Evolutionary conservation across 2,113 vertebrate species (phyloP).

Genomic region (Hippocampus zosterae): DNA sequence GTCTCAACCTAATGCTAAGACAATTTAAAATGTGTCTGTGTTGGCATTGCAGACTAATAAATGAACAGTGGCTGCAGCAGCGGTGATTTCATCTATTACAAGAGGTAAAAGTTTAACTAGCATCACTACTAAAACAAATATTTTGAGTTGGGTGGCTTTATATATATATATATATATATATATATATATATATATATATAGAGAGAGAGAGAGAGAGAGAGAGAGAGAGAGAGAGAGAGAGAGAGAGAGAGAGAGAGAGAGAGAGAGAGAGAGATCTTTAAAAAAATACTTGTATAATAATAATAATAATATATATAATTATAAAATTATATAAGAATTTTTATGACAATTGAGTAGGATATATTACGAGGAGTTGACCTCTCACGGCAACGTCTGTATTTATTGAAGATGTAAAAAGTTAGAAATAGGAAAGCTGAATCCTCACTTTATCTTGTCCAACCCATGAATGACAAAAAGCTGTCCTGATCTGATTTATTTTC

Average conservation of each 20-base stretch:
- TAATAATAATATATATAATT: too few species aligned
- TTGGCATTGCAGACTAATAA: background rate
- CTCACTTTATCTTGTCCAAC: background rate
- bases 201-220: too few species aligned
- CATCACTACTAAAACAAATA: background rate
- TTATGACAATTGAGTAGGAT: background rate
- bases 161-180: background rate
- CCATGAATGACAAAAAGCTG: background rate
- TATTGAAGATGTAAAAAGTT: background rate
- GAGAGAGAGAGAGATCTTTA: background rate
- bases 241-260: too few species aligned
- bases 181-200: too few species aligned
- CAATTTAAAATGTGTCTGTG: background rate
- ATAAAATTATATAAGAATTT: too few species aligned
- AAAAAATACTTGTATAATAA: too few species aligned
- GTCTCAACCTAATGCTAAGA: background rate
- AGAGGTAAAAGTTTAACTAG: background rate
- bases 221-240: too few species aligned
- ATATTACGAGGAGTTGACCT: background rate
- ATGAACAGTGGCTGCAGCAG: background rate
- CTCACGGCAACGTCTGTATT: background rate
- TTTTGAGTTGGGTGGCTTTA: background rate
- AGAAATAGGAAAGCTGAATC: background rate
- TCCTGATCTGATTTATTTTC: background rate
- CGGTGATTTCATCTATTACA: background rate